These are phyloP conservation scores for Orius insidiosus DNA, from an alignment of 1,140 invertebrate genomes.

Conservation along the genomic window DNA sequence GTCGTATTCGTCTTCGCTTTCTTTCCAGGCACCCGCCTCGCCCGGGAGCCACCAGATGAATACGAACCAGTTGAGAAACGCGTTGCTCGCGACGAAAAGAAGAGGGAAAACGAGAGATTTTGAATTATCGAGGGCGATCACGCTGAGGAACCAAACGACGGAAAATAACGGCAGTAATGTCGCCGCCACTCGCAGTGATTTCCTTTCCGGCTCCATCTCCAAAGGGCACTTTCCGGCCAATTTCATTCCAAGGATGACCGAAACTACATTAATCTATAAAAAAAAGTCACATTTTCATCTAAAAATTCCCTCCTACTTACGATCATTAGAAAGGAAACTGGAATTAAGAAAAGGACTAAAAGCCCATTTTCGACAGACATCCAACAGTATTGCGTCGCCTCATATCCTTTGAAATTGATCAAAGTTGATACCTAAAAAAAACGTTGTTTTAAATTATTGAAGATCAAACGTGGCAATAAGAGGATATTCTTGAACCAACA, in stretches of 20 bases:
- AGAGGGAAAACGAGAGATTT: constrained; percentile 18
- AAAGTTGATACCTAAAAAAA: constrained; percentile 38
- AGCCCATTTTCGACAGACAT: constrained; percentile 53
- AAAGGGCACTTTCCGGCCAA: constrained; percentile 23
- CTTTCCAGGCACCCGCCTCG: constrained; percentile 15
- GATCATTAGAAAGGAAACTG: constrained; percentile 42
- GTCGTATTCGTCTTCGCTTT: constrained; percentile 18
- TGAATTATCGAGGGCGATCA: constrained; percentile 46
- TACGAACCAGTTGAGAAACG: constrained; percentile 21
- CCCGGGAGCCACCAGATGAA: constrained; percentile 20
- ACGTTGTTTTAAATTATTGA: neutral
- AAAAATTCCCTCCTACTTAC: constrained; percentile 26
- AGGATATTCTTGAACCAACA: too few species aligned
- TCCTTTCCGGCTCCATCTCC: constrained; percentile 27
- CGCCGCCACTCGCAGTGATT: constrained; percentile 34
- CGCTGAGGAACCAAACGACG: constrained; percentile 48
- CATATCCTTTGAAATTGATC: constrained; percentile 42
- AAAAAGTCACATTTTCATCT: constrained; percentile 11
- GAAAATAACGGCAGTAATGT: constrained; percentile 40
- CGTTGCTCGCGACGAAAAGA: constrained; percentile 18
- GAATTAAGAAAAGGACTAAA: constrained; percentile 50
- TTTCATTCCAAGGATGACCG: constrained; percentile 25
- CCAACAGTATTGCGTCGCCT: constrained; percentile 51
- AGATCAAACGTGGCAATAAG: too few species aligned
- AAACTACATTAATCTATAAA: constrained; percentile 28